Percentiles rank a stretch among this genome's conserved stretches.
Evolutionary conservation across 2,888 invertebrate genomes (phyloP).

Genomic region (Machimus rusticus): DNA sequence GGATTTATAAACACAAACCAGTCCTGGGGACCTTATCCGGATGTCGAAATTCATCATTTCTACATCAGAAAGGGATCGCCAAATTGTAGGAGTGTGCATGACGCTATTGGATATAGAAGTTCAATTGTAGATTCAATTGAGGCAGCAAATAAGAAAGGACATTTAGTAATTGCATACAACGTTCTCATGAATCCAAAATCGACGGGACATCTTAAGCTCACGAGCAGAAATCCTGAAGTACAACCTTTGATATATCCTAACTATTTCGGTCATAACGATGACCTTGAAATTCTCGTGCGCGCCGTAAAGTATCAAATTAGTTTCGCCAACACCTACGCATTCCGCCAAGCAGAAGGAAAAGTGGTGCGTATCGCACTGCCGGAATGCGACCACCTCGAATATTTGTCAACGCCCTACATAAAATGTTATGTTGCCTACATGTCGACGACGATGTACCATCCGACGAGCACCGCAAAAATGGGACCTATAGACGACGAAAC

Average conservation of each 20-base stretch:
- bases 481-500: constrained; percentile 68
- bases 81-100: constrained; percentile 56
- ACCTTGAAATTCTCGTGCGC: constrained; percentile 56
- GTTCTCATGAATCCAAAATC: constrained; percentile 65
- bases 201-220: constrained; percentile 66
- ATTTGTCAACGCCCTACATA: neutral
- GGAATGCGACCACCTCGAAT: neutral
- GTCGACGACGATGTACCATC: neutral
- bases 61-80: constrained; percentile 62
- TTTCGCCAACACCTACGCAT: neutral
- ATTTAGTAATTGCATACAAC: constrained; percentile 60
- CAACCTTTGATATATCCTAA: constrained; percentile 70
- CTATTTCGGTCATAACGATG: constrained; percentile 68
- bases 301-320: neutral
- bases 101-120: constrained; percentile 56
- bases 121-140: constrained; percentile 57
- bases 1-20: constrained; percentile 67
- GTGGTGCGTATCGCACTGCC: neutral
- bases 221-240: constrained; percentile 66
- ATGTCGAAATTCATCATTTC: constrained; percentile 66
- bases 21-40: constrained; percentile 65
- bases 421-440: neutral
- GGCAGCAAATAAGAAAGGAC: constrained; percentile 56
- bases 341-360: neutral
- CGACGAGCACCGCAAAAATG: constrained; percentile 81